A percentile compares a stretch with the other conserved stretches of the same genome.
phyloP scores from a whole-genome alignment of 2,113 vertebrate species.

The Eulemur macaco region DNA sequence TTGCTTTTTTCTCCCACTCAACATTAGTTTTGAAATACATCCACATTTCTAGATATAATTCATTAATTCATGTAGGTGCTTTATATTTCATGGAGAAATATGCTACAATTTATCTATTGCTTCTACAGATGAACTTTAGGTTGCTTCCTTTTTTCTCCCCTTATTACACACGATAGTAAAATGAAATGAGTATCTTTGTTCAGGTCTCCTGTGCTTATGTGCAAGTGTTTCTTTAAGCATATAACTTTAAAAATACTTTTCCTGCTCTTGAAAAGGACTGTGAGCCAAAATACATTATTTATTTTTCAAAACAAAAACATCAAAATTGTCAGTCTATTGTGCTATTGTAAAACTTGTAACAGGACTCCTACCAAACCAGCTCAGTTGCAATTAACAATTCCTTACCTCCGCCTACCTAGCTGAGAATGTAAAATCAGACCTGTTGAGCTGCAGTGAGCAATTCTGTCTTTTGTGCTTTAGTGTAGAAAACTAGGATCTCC shows the following conservation, averaged over 20 bases:
- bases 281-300: background rate
- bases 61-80: background rate
- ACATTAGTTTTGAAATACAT: conserved; percentile 18
- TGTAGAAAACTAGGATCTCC: background rate
- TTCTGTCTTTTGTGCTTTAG: background rate
- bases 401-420: background rate
- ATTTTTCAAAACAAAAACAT: conserved; percentile 40
- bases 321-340: background rate
- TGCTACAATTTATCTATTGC: background rate
- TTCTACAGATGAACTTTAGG: background rate
- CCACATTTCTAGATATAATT: background rate
- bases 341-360: background rate
- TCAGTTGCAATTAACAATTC: background rate
- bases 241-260: background rate
- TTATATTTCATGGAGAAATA: background rate
- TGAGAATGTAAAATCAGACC: conserved; percentile 2
- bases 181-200: conserved; percentile 5
- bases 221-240: background rate
- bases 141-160: background rate
- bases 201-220: background rate
- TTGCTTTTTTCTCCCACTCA: background rate
- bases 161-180: background rate
- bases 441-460: background rate
- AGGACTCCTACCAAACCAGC: background rate
- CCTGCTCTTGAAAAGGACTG: background rate